Conservation (phyloP, 2,888 invertebrate genomes). For the Tribolium freemani region DNA sequence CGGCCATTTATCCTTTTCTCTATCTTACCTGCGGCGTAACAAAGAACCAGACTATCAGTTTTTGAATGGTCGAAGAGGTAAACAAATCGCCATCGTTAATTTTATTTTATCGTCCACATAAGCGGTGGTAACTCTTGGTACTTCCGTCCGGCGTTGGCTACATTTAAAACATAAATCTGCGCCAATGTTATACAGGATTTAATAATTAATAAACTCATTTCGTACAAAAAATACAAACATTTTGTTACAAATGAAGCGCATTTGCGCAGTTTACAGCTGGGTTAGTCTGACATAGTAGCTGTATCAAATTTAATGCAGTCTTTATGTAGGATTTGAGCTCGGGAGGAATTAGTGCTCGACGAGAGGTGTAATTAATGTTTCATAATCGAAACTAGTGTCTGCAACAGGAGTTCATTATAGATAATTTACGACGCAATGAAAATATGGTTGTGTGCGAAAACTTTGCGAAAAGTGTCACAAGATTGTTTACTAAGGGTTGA, state of each 20-base stretch:
- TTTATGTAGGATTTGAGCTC: constrained; percentile 58
- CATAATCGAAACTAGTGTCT: constrained; percentile 67
- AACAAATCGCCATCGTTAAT: constrained; percentile 27
- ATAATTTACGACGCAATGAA: constrained; percentile 62
- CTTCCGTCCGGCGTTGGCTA: constrained; percentile 11
- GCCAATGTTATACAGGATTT: constrained; percentile 6
- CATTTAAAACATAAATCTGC: constrained; percentile 18
- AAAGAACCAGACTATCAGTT: constrained; percentile 8
- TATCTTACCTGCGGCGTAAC: constrained; percentile 14
- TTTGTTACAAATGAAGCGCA: constrained; percentile 10
- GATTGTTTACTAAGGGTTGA: constrained; percentile 17
- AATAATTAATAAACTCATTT: constrained; percentile 22
- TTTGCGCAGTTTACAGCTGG: constrained; percentile 41
- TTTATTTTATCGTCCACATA: constrained; percentile 31
- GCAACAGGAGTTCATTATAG: constrained; percentile 65
- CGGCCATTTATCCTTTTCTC: background rate
- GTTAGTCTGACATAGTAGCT: constrained; percentile 45
- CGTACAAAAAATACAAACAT: background rate
- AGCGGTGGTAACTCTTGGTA: constrained; percentile 19
- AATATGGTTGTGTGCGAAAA: constrained; percentile 53
- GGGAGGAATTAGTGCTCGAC: constrained; percentile 55
- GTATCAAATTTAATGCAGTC: constrained; percentile 63
- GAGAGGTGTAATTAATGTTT: constrained; percentile 67
- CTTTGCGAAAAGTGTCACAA: constrained; percentile 1
- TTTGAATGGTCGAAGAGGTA: constrained; percentile 18